Conservation (phyloP, 2,113 vertebrate genomes). For the Arenaria interpres region DNA sequence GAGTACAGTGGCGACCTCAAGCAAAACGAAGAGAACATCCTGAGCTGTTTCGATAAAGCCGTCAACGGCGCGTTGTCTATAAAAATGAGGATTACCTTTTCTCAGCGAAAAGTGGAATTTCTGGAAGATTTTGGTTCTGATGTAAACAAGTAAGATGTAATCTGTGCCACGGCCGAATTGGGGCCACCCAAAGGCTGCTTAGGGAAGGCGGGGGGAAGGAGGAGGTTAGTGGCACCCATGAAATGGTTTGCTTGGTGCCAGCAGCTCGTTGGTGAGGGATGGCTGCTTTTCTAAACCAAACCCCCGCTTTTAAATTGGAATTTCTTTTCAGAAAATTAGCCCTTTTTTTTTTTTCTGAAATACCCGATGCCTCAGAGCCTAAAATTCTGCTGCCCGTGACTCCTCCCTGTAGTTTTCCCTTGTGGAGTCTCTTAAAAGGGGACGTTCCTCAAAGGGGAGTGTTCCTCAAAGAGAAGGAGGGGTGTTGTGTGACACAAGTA, state of each 20-base stretch:
- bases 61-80: constrained; percentile 85
- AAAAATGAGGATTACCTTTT: constrained; percentile 90
- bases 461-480: too few relatives aligned
- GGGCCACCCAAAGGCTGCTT: neutral
- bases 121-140: constrained; percentile 98
- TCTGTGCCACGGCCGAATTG: neutral
- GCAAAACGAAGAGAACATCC: constrained; percentile 90
- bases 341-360: neutral
- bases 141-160: constrained; percentile 86
- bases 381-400: neutral
- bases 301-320: neutral
- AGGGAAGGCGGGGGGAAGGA: neutral
- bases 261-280: neutral
- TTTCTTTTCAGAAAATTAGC: neutral
- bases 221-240: neutral
- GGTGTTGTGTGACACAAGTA: neutral
- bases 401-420: neutral
- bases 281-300: neutral
- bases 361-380: rapidly evolving
- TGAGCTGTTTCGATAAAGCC: constrained; percentile 92
- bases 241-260: neutral
- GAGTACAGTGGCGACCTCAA: constrained; percentile 91
- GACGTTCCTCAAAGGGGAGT: neutral
- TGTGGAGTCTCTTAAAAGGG: neutral
- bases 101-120: constrained; percentile 96